Conservation (phyloP, 2,113 vertebrate species). For the Pavo muticus region DNA sequence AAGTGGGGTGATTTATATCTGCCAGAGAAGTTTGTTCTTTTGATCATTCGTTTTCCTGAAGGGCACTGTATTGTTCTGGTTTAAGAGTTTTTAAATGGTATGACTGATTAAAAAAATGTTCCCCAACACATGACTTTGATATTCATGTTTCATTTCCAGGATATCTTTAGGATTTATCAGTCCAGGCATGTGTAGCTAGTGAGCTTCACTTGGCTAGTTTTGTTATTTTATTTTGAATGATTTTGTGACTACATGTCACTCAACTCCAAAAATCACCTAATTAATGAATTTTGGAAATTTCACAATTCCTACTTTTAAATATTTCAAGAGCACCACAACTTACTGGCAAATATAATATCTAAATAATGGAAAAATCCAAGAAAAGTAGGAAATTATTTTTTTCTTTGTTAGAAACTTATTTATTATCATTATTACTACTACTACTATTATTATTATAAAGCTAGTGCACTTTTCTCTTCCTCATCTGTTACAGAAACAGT, state of each 20-base stretch:
- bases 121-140: conserved; percentile 61
- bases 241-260: neutral
- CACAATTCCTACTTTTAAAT: neutral
- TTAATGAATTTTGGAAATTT: neutral
- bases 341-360: neutral
- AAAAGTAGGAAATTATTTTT: neutral
- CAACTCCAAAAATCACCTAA: neutral
- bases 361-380: neutral
- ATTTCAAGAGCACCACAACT: neutral
- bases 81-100: conserved; percentile 46
- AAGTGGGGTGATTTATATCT: conserved; percentile 65
- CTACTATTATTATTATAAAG: neutral
- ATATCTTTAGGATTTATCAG: conserved; percentile 58
- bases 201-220: conserved; percentile 6
- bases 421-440: neutral
- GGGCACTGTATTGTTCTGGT: conserved; percentile 45
- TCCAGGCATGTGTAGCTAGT: neutral
- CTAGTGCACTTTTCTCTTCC: neutral
- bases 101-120: conserved; percentile 68
- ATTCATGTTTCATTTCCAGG: conserved; percentile 38
- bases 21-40: conserved; percentile 52
- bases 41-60: conserved; percentile 60
- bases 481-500: neutral
- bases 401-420: neutral
- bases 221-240: neutral